Base-by-base conservation (phyloP, 2,888 invertebrate genomes). In the Latrodectus hesperus region DNA sequence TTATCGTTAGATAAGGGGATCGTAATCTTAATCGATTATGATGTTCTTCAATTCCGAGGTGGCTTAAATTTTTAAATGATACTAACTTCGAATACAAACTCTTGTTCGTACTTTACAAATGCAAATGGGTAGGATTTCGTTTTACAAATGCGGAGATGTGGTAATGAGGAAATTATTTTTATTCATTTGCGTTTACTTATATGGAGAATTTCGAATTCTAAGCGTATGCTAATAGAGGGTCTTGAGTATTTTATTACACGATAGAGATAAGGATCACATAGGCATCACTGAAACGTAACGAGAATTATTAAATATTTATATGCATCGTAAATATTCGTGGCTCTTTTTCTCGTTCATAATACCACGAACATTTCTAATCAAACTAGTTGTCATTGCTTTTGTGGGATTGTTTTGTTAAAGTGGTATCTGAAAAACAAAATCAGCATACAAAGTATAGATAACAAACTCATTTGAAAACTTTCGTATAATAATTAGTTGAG, bases 11-110 rank as follows among this genome's bases (percentile, higher is more conserved):
- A 60, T 51, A 16, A 65, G n/a, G 14, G n/a, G 60, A 60, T 60
- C 12, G 51, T 16, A 65, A 78, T 84, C 52, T 71, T 73, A 84
- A 78, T 84, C 84, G 77, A 64, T 84, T 71, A 64, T 71, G 76
- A 64, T 81, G 79, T 52, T 68, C 49, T 64, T 38, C 67, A 64
- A 53, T 53, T 60, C 78, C 78, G 38, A n/a, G 77, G 49, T 52
- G 74, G 73, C 73, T 84, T 78, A 78, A 84, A 84, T 84, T 84
- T 84, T 84, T 84, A 84, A 84, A 73, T 78, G 52, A 49, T 71
- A 64, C 71, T 60, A 71, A 60, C 11, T 55, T 17, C 26, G n/a
- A 26, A 70, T 55, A 72, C 38, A 52, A 81, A 73, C 73, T 81
- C 79, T 77, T 77, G 70, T 70, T 60, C 49, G 60, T 68, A 22